phyloP scores from a whole-genome alignment of 53 echinoderm and acorn worm species.

The Henricia sp. region DNA sequence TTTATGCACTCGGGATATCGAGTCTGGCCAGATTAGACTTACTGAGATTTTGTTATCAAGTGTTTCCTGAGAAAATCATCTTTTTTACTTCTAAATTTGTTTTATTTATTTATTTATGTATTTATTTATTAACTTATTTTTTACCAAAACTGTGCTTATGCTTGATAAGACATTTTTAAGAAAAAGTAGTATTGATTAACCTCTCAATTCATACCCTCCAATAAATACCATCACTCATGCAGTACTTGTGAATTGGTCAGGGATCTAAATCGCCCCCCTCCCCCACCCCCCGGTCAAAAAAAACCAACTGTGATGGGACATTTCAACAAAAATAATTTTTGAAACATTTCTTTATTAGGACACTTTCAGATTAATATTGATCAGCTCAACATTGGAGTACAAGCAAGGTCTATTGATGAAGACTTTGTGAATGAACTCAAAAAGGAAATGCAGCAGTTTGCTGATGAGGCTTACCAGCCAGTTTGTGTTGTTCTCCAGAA shows the following conservation, averaged over 20 bases:
- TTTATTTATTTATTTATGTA: no score
- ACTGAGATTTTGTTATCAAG: no score
- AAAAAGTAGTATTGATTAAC: neutral
- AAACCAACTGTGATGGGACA: no score
- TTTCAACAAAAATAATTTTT: neutral
- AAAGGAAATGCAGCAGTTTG: conserved; percentile 13
- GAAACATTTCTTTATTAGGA: neutral
- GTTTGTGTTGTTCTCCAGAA: conserved; percentile 14
- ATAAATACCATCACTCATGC: neutral
- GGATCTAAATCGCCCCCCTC: neutral
- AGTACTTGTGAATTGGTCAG: neutral
- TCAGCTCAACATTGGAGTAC: conserved; percentile 6
- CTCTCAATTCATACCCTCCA: neutral
- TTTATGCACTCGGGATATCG: no score
- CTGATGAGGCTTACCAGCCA: conserved; percentile 36
- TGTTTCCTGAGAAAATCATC: no score
- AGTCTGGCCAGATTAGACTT: no score
- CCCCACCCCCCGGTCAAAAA: neutral
- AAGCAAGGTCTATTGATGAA: conserved; percentile 23
- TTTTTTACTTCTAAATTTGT: no score
- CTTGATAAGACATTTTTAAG: neutral
- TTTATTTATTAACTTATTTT: no score
- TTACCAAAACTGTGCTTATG: no score
- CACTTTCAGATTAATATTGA: conserved; percentile 19
- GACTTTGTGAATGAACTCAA: neutral